These are phyloP conservation scores for Mongoloraphidia duomilia DNA, from an alignment of 2,888 invertebrate genomes.

Conservation along the genomic window DNA sequence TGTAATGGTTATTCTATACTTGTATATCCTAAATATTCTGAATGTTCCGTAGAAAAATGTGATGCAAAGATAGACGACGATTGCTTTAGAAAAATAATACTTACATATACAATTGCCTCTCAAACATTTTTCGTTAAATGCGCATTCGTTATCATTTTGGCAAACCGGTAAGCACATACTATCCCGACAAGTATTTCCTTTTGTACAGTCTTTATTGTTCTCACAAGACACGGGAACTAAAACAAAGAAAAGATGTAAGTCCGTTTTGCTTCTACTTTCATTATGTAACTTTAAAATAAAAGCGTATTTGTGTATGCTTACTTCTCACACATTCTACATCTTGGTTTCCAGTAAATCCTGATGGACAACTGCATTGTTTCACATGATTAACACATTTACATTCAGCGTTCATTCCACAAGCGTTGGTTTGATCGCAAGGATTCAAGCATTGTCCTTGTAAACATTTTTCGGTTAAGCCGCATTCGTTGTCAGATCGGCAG, in stretches of 20 bases:
- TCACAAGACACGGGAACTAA: conserved; percentile 66
- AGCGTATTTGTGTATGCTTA: conserved; percentile 29
- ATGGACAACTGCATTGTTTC: conserved; percentile 69
- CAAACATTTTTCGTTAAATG: conserved; percentile 78
- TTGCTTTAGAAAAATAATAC: conserved; percentile 22
- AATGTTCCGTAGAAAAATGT: no score
- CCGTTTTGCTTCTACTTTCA: not conserved
- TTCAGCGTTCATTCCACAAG: conserved; percentile 73
- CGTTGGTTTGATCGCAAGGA: conserved; percentile 58
- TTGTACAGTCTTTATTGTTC: conserved; percentile 50
- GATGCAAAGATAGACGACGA: no score
- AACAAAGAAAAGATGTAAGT: conserved; percentile 17
- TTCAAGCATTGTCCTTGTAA: conserved; percentile 67
- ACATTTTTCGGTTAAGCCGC: conserved; percentile 64
- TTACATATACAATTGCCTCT: conserved; percentile 65
- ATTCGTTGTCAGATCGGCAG: conserved; percentile 67
- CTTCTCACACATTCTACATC: conserved; percentile 73
- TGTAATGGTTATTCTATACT: no score
- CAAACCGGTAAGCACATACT: conserved; percentile 73
- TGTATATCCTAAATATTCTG: no score
- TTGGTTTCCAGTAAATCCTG: conserved; percentile 73
- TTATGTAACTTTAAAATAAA: conserved; percentile 1
- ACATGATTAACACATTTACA: conserved; percentile 58
- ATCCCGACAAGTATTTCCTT: conserved; percentile 61
- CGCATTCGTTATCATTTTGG: conserved; percentile 63